A percentile compares a stretch with the other conserved stretches of the same genome.
These are phyloP conservation scores for Malachius bipustulatus DNA, from an alignment of 2,888 invertebrate species.

Conservation along the genomic window DNA sequence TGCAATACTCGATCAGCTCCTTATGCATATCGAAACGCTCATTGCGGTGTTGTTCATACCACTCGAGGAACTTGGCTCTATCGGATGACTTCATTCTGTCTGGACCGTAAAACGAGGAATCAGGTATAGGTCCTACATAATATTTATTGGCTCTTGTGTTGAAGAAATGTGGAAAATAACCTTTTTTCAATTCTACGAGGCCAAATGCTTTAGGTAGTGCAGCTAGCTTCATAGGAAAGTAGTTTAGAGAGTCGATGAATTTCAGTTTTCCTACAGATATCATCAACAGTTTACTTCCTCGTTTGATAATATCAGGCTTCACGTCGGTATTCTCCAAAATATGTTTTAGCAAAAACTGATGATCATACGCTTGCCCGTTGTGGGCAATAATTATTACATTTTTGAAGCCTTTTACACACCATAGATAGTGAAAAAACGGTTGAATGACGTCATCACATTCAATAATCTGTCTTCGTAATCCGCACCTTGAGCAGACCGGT, in stretches of 20 bases:
- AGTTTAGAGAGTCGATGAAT: background rate
- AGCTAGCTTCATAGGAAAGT: background rate
- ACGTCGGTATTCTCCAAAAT: background rate
- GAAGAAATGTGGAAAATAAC: constrained; percentile 3
- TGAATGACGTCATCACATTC: background rate
- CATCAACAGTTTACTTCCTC: background rate
- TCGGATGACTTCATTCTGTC: background rate
- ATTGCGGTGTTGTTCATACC: background rate
- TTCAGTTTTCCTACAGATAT: background rate
- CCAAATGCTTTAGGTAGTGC: constrained; percentile 1
- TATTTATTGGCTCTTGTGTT: background rate
- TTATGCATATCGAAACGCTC: background rate
- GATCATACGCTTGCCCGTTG: background rate
- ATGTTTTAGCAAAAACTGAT: constrained; percentile 1
- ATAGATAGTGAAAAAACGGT: background rate
- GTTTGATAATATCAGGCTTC: background rate
- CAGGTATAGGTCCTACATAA: background rate
- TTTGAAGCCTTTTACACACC: background rate
- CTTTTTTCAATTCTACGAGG: background rate
- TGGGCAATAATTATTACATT: background rate
- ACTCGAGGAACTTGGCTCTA: background rate
- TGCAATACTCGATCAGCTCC: background rate
- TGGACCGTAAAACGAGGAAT: background rate
- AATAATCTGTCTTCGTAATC: background rate
- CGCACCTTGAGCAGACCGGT: background rate